Percentiles rank a stretch among this genome's conserved stretches.
These are phyloP conservation scores for Lagenorhynchus albirostris DNA, from an alignment of 2,113 vertebrate genomes.

Conservation along the genomic window DNA sequence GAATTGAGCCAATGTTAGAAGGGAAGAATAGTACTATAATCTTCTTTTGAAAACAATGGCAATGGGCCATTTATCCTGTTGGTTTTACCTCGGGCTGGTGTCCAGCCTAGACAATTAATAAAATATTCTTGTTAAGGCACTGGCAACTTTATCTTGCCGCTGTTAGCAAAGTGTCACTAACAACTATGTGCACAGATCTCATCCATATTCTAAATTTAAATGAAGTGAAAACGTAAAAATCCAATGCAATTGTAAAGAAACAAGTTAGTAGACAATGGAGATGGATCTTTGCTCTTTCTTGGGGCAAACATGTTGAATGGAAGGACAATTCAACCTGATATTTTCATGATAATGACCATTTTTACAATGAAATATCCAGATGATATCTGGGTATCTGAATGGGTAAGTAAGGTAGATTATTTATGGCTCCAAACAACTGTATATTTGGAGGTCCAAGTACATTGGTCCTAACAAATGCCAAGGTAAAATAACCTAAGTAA, in stretches of 20 bases:
- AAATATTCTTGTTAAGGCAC: conserved; percentile 73
- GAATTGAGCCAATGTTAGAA: conserved; percentile 72
- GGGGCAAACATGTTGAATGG: background rate
- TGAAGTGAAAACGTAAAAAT: conserved; percentile 43
- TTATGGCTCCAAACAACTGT: background rate
- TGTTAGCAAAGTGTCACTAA: conserved; percentile 70
- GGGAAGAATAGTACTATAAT: conserved; percentile 74
- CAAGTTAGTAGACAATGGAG: background rate
- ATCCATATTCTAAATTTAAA: conserved; percentile 60
- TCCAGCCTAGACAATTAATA: conserved; percentile 81
- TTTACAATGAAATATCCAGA: background rate
- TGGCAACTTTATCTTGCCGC: conserved; percentile 70
- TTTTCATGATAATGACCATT: background rate
- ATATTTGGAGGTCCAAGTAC: background rate
- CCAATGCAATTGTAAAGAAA: conserved; percentile 24
- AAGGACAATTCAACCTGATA: background rate
- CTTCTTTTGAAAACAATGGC: conserved; percentile 78
- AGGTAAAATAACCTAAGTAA: background rate
- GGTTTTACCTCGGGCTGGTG: conserved; percentile 77
- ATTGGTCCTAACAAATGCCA: background rate
- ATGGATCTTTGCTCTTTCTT: background rate
- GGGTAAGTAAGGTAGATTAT: background rate
- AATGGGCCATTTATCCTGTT: conserved; percentile 76
- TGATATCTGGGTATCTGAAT: background rate
- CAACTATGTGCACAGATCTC: conserved; percentile 55